Evolutionary conservation across 2,888 invertebrate genomes (phyloP), one percentile per base, ranked within the genome.

Genomic region (Chouioia cunea): DNA sequence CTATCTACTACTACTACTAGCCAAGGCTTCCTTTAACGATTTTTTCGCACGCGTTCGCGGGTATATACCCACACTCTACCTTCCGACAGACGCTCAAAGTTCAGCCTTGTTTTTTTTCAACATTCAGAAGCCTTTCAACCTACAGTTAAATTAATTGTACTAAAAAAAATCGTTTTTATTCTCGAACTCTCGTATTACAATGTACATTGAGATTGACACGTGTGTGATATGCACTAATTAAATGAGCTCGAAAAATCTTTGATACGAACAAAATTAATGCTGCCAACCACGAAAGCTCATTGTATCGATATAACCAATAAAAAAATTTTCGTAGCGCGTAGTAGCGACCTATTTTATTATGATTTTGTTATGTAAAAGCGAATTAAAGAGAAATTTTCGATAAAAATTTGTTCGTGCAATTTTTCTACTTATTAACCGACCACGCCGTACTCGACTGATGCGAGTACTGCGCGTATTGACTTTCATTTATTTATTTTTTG

Each of bases 401-500:
- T 57, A 60, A 68, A 68, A 65, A 47, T 65, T 65, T 68, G 12
- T 20, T 64, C 68, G 60, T 47, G 77, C 74, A 79, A 75, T 79
- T 79, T 81, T 79, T 79, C n/a, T 77, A 75, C 81, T 80, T 79
- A 82, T 82, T 80, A 81, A 77, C 53, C 27, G 23, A 8, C 2
- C 14, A 16, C 18, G 8, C 12, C 74, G 15, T 14, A 10, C 56
- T 15, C 56, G 10, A 46, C 23, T 50, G 71, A 69, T 57, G 74
- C 67, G 70, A 64, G 68, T 68, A 70, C 67, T n/a, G 46, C 67
- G 75, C 53, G 74, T 77, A 79, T 80, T 77, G 77, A 77, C 78
- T 82, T 81, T 81, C 77, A 79, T 83, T 82, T 79, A 77, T 80
- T 80, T 81, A n/a, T n/a, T n/a, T n/a, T n/a, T n/a, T 48, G 78